phyloP scores from a whole-genome alignment of 2,113 vertebrate genomes.

The Quiscalus mexicanus region DNA sequence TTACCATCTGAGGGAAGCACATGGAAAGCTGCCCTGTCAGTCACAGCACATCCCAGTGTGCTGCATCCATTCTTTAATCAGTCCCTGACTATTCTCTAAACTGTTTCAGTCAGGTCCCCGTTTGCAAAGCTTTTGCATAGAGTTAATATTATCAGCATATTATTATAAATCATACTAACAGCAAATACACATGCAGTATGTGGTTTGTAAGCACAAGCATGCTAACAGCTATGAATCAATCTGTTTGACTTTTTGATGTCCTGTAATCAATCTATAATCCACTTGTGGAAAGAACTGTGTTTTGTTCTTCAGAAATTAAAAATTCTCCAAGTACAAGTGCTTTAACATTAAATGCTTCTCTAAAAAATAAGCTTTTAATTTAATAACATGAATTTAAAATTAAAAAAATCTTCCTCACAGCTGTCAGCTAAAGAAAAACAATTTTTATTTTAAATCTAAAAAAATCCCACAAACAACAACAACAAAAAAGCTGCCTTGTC shows the following conservation, averaged over 20 bases:
- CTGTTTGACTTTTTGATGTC: not conserved
- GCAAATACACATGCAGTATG: not conserved
- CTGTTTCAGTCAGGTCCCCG: not conserved
- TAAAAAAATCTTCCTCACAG: not conserved
- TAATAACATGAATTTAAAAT: not conserved
- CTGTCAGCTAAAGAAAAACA: not conserved
- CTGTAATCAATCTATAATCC: constrained; percentile 5
- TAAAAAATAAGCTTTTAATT: constrained; percentile 33
- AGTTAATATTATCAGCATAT: not conserved
- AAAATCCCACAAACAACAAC: not conserved
- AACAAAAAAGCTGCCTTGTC: not conserved
- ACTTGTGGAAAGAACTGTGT: not conserved
- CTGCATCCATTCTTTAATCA: not conserved
- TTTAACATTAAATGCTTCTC: not conserved
- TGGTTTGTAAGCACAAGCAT: constrained; percentile 3
- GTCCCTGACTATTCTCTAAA: not conserved
- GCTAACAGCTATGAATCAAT: constrained; percentile 1
- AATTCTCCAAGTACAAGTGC: not conserved
- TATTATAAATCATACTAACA: constrained; percentile 3
- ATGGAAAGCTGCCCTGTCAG: not conserved
- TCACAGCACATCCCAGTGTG: not conserved
- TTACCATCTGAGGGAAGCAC: not conserved
- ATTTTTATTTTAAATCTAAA: not conserved
- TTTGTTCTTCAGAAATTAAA: constrained; percentile 27
- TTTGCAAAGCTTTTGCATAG: not conserved